Percentiles rank a stretch among this genome's conserved stretches.
phyloP scores from a whole-genome alignment of 2,888 invertebrate genomes.

The Deilephila porcellus region DNA sequence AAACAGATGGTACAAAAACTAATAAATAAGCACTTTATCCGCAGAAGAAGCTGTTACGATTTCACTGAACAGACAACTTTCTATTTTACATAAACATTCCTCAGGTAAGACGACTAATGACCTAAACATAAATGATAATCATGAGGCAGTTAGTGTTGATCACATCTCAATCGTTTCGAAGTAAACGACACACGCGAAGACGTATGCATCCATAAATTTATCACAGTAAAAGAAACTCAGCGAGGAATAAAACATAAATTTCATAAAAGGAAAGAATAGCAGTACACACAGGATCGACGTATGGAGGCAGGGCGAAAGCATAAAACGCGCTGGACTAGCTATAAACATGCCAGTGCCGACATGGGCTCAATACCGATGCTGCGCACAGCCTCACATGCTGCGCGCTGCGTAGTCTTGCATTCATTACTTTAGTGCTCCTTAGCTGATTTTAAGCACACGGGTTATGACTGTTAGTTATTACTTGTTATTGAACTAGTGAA shows the following conservation, averaged over 20 bases:
- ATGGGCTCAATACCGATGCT: constrained; percentile 58
- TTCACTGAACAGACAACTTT: constrained; percentile 15
- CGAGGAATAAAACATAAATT: constrained; percentile 44
- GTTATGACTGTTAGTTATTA: constrained; percentile 37
- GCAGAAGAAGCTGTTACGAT: constrained; percentile 16
- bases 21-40: constrained; percentile 4
- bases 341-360: constrained; percentile 67
- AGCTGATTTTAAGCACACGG: constrained; percentile 42
- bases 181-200: neutral
- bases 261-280: constrained; percentile 61
- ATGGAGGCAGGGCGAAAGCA: constrained; percentile 40
- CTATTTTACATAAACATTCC: constrained; percentile 21
- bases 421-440: constrained; percentile 51
- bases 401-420: constrained; percentile 49
- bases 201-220: constrained; percentile 6
- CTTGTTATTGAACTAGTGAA: constrained; percentile 7
- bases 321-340: constrained; percentile 60
- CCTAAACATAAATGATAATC: constrained; percentile 5
- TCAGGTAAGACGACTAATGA: constrained; percentile 9
- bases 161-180: constrained; percentile 5
- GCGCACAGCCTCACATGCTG: constrained; percentile 37
- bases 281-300: constrained; percentile 28
- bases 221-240: neutral
- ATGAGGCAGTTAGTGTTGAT: constrained; percentile 18
- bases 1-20: constrained; percentile 22